Base-by-base conservation (phyloP, 2,113 vertebrate species). In the Apteryx mantelli region DNA sequence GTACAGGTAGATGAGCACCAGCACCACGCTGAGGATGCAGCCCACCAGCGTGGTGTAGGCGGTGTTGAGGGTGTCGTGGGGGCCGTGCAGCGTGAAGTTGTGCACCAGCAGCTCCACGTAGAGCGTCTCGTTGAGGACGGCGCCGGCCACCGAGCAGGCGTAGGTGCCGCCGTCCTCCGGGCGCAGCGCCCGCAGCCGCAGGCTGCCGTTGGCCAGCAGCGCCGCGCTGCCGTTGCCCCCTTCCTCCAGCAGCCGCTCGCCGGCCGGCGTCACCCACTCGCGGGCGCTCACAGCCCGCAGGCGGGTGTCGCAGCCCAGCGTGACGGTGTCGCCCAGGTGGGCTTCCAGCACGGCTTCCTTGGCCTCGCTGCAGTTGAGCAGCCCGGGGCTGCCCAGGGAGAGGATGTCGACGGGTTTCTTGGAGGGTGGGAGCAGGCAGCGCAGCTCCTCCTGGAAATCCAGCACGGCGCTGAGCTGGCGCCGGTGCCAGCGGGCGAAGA, bases 21-120 rank as follows among this genome's bases (percentile, higher is more conserved):
- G 98, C 89, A 99, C 98, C 89, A 99, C 99, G 30, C 99, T 99
- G 76, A 99, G 98, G 95, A 99, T 98, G 78, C 99, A 99, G 77
- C 99, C 99, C 95, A 99, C 99, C n/a, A 99, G 96, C 1, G 99
- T 99, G 93, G 99, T 99, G 93, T 99, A 99, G 5, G 99, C 99
- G 1, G 99, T 99, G 98, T 99, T 99, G 73, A 99, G 98, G 56
- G 98, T 98, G 66, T 99, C 99, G 2, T 98, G 98, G 22, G 96
- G 88, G 13, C 98, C 98, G 0, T 98, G 98, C 96, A 98, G 95
- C 95, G 99, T 99, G 97, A 98, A 99, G 97, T 99, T 99, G 97
- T 99, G 97, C 82, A 99, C 99, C 96, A 98, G 99, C 85, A 99
- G 97, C 89, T 99, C 98, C 94, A 99, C 98, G 10, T 99, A 99